Evolutionary conservation across 2,113 vertebrate genomes (phyloP).

Genomic region (Typhlomys cinereus): DNA sequence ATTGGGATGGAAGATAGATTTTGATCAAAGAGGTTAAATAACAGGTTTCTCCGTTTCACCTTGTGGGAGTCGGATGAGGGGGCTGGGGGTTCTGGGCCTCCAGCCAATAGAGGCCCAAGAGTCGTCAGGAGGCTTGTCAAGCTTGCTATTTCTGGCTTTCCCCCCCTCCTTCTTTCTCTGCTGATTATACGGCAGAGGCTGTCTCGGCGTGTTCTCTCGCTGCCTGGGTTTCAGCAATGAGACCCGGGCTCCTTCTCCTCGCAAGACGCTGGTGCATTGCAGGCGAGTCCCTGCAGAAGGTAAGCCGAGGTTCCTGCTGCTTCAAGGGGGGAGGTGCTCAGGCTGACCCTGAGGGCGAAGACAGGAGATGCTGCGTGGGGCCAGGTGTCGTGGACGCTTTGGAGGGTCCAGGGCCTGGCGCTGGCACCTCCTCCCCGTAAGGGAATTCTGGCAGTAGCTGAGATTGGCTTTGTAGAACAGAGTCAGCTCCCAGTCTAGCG

Average conservation of each 20-base stretch:
- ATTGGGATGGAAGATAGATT: constrained; percentile 71
- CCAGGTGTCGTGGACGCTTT: too few relatives aligned
- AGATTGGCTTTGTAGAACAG: not conserved
- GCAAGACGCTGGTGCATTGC: constrained; percentile 71
- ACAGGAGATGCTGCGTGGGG: not conserved
- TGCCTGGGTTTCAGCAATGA: constrained; percentile 74
- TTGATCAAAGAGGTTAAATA: constrained; percentile 78
- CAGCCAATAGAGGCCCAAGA: constrained; percentile 82
- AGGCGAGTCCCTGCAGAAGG: constrained; percentile 71
- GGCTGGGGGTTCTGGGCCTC: constrained; percentile 71
- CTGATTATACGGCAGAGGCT: constrained; percentile 80
- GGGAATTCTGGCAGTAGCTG: constrained; percentile 1
- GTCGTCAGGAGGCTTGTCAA: constrained; percentile 79
- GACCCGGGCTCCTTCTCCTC: constrained; percentile 57
- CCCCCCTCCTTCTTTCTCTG: constrained; percentile 77
- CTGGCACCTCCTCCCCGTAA: not conserved
- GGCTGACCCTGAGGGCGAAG: not conserved
- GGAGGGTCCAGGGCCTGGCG: not conserved
- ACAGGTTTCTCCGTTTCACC: constrained; percentile 77
- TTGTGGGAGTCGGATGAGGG: constrained; percentile 68
- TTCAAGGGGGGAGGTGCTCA: not conserved
- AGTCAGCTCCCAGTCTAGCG: not conserved
- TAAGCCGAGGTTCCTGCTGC: constrained; percentile 24
- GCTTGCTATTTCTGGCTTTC: constrained; percentile 81
- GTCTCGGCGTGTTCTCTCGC: constrained; percentile 60